Evolutionary conservation across 2,797 vertebrate species (phyloP).

Genomic region (Pseudomugil gertrudae): DNA sequence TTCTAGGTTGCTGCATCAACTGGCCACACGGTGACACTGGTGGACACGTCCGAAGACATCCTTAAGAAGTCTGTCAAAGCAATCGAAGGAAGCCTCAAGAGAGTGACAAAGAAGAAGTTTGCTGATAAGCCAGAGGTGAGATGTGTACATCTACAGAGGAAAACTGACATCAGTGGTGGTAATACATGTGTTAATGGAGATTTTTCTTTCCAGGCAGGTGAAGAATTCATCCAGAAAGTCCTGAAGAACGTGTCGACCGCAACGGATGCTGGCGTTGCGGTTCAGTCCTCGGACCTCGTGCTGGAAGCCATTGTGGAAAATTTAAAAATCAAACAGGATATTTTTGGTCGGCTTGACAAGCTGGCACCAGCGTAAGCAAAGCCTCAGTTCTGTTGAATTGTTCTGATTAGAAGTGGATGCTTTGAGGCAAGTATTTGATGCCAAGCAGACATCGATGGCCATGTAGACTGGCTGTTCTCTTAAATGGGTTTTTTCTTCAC

Average conservation of each 20-base stretch:
- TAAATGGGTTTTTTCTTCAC: not conserved
- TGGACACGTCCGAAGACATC: slow-evolving; percentile 91
- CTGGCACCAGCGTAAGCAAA: slow-evolving; percentile 88
- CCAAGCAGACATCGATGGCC: not conserved
- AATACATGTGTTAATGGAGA: not conserved
- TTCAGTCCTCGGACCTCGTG: slow-evolving; percentile 89
- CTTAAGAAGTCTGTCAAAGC: slow-evolving; percentile 88
- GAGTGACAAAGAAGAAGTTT: slow-evolving; percentile 95
- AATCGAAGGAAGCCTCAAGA: slow-evolving; percentile 91
- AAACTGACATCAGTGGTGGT: not conserved
- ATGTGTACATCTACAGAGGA: not conserved
- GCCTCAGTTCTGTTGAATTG: slow-evolving; percentile 16
- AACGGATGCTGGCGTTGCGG: slow-evolving; percentile 84
- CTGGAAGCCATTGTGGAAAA: slow-evolving; percentile 98
- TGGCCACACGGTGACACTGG: slow-evolving; percentile 92
- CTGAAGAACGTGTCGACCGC: slow-evolving; percentile 86
- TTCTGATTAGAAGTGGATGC: not conserved
- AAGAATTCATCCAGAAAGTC: slow-evolving; percentile 89
- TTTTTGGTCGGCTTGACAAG: slow-evolving; percentile 92
- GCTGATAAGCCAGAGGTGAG: slow-evolving; percentile 92
- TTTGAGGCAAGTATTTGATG: not conserved
- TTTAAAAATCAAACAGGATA: slow-evolving; percentile 87
- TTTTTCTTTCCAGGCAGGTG: slow-evolving; percentile 82
- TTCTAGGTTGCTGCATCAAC: slow-evolving; percentile 90
- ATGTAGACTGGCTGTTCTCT: not conserved